Conservation (phyloP, 2,797 vertebrate species). For the Arctocebus calabarensis region DNA sequence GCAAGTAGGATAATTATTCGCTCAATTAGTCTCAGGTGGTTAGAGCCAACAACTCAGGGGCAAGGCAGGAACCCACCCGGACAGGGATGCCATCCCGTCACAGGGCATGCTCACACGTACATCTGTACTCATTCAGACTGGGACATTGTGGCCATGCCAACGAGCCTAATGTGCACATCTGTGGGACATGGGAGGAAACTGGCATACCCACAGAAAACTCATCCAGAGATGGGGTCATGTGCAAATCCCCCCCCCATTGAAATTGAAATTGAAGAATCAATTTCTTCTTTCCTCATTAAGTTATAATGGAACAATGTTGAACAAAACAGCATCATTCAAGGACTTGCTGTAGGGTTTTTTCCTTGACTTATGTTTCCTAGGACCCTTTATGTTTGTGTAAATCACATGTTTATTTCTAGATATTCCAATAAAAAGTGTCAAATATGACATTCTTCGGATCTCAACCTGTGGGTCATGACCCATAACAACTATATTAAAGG, state of each 20-base stretch:
- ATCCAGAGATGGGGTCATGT: too few species aligned
- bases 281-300: background rate
- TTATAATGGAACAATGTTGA: background rate
- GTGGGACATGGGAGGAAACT: background rate
- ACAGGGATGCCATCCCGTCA: background rate
- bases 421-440: background rate
- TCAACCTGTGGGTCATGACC: too few species aligned
- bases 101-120: background rate
- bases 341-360: background rate
- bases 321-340: background rate
- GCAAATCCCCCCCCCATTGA: too few species aligned
- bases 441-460: background rate
- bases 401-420: background rate
- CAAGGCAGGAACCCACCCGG: background rate
- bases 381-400: background rate
- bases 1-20: background rate
- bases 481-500: too few species aligned
- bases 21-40: background rate
- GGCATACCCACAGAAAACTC: background rate
- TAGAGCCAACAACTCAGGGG: background rate
- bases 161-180: background rate
- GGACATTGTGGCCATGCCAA: background rate
- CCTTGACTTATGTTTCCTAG: constrained; percentile 24
- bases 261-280: too few species aligned
- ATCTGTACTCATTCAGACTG: background rate